Evolutionary conservation across 2,888 invertebrate species (phyloP).

Genomic region (Chaitophorus viminalis): DNA sequence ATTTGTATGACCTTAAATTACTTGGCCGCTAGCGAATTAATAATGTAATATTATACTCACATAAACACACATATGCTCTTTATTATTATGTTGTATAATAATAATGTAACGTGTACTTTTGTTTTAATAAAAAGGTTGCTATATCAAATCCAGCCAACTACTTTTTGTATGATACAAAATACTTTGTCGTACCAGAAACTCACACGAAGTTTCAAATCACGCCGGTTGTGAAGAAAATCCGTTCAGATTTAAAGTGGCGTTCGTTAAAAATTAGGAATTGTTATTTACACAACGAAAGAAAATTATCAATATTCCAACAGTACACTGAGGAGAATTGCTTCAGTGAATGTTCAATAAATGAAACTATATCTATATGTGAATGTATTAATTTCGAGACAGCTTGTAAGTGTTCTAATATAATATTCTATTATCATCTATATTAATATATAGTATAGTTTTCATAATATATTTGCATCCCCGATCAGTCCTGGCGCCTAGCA

Average conservation of each 20-base stretch:
- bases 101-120: too few species aligned
- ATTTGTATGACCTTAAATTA: too few species aligned
- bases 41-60: too few species aligned
- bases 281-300: conserved; percentile 26
- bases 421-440: neutral
- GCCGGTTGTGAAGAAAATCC: conserved; percentile 14
- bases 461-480: neutral
- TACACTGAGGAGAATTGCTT: conserved; percentile 8
- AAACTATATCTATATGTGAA: conserved; percentile 7
- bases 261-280: conserved; percentile 3
- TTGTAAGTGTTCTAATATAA: neutral
- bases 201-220: conserved; percentile 14
- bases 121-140: neutral
- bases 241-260: conserved; percentile 10
- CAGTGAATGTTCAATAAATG: conserved; percentile 9
- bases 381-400: neutral
- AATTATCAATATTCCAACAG: conserved; percentile 16
- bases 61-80: too few species aligned
- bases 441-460: too few species aligned
- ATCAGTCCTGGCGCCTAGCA: neutral
- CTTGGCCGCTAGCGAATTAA: too few species aligned
- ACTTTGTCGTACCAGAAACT: neutral
- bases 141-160: conserved; percentile 4
- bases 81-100: too few species aligned
- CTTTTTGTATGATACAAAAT: neutral